These are phyloP conservation scores for Mungos mungo DNA, from an alignment of 2,113 vertebrate species.

Conservation along the genomic window DNA sequence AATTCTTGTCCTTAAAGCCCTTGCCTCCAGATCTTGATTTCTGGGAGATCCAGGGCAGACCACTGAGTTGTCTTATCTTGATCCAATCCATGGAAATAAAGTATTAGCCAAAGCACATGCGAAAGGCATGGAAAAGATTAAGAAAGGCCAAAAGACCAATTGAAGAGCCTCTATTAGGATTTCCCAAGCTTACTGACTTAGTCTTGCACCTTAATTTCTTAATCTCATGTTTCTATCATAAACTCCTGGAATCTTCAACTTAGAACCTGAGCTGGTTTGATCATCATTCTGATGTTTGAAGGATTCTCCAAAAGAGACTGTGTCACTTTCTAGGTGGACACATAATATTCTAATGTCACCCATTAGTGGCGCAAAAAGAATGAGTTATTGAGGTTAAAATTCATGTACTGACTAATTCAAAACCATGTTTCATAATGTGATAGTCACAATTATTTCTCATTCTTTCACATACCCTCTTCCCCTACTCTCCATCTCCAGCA, in stretches of 20 bases:
- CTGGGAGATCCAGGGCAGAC: not conserved
- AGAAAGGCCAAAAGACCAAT: not conserved
- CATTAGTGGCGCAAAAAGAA: not conserved
- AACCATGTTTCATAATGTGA: not conserved
- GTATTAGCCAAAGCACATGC: not conserved
- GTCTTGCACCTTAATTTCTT: not conserved
- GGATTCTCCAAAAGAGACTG: not conserved
- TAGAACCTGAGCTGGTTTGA: not conserved
- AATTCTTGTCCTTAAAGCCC: not conserved
- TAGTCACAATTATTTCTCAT: not conserved
- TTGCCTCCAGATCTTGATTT: not conserved
- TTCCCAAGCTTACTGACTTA: not conserved
- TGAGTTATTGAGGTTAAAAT: not conserved
- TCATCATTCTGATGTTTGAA: not conserved
- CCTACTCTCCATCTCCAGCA: not conserved
- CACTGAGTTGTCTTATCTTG: not conserved
- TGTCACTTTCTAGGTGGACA: not conserved
- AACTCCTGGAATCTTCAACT: not conserved
- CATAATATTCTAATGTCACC: not conserved
- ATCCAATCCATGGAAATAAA: not conserved
- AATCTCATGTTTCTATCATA: not conserved
- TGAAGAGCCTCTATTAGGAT: not conserved
- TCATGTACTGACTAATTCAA: not conserved
- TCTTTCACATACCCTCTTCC: not conserved
- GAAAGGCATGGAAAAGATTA: not conserved